Conservation (phyloP, 1,140 invertebrate genomes). For the Pseudomyrmex flavicornis region DNA sequence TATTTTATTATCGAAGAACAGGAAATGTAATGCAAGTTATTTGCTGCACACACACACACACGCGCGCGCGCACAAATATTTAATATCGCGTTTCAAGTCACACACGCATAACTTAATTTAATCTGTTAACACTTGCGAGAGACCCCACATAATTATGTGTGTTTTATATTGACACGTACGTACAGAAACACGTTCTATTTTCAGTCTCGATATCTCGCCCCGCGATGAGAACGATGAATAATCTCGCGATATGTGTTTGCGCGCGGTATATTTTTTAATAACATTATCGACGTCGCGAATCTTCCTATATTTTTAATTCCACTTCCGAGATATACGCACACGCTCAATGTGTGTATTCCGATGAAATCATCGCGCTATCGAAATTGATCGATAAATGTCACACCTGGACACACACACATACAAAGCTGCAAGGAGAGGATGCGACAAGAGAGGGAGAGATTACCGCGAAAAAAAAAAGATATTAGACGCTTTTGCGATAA, state of each 20-base stretch:
- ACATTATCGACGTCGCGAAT: constrained; percentile 8
- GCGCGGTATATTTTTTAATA: constrained; percentile 7
- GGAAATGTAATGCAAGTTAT: too few relatives aligned
- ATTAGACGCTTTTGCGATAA: constrained; percentile 21
- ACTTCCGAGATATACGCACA: not conserved
- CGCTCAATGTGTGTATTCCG: not conserved
- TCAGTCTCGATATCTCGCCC: not conserved
- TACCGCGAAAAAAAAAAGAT: not conserved
- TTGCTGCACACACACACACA: too few relatives aligned
- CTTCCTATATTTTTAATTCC: not conserved
- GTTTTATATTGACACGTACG: not conserved
- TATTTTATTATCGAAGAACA: too few relatives aligned
- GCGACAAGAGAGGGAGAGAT: not conserved
- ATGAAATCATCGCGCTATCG: not conserved
- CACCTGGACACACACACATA: not conserved
- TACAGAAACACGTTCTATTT: not conserved
- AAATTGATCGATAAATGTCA: not conserved
- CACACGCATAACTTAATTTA: not conserved
- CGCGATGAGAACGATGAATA: not conserved
- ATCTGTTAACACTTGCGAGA: not conserved
- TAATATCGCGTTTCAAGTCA: too few relatives aligned
- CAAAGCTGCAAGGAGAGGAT: not conserved
- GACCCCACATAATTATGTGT: too few relatives aligned
- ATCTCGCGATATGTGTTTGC: not conserved
- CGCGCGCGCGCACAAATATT: not conserved